Evolutionary conservation across 1,140 invertebrate species (phyloP).

Genomic region (Drosophila gunungcola): DNA sequence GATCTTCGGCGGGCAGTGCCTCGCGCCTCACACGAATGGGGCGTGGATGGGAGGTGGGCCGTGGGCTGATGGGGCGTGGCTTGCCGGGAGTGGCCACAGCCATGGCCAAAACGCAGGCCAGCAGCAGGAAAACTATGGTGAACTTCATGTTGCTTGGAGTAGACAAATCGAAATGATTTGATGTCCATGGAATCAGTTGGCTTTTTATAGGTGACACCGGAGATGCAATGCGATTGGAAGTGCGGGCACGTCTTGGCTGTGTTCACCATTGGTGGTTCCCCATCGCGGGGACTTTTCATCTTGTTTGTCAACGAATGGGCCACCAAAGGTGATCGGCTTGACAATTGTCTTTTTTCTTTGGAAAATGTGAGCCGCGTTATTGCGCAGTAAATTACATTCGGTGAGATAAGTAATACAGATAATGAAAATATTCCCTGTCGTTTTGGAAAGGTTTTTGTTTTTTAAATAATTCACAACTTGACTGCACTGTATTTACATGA

Average conservation of each 20-base stretch:
- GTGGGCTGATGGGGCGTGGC: conserved; percentile 28
- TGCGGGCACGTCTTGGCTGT: conserved; percentile 4
- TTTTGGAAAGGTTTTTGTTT: too few relatives aligned
- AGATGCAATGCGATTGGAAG: not conserved
- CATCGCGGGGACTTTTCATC: conserved; percentile 27
- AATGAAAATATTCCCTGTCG: too few relatives aligned
- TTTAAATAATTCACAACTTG: too few relatives aligned
- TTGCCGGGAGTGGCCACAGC: conserved; percentile 37
- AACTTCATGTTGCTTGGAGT: conserved; percentile 36
- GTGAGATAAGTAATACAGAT: too few relatives aligned
- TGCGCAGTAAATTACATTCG: not conserved
- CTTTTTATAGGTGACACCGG: conserved; percentile 29
- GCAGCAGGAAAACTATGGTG: conserved; percentile 32
- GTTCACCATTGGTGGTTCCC: conserved; percentile 14
- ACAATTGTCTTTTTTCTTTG: conserved; percentile 7
- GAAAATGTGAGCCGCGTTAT: conserved; percentile 3
- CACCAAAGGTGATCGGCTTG: conserved; percentile 7
- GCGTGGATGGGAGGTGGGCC: conserved; percentile 45
- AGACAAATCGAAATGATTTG: conserved; percentile 23
- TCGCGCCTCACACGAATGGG: conserved; percentile 55
- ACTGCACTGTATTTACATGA: too few relatives aligned
- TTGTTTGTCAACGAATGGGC: not conserved
- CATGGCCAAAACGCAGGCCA: conserved; percentile 35
- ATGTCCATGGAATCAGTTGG: not conserved
- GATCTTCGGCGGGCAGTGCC: conserved; percentile 23